These are phyloP conservation scores for Xanthostigma xanthostigma DNA, from an alignment of 2,888 invertebrate species.

Conservation along the genomic window DNA sequence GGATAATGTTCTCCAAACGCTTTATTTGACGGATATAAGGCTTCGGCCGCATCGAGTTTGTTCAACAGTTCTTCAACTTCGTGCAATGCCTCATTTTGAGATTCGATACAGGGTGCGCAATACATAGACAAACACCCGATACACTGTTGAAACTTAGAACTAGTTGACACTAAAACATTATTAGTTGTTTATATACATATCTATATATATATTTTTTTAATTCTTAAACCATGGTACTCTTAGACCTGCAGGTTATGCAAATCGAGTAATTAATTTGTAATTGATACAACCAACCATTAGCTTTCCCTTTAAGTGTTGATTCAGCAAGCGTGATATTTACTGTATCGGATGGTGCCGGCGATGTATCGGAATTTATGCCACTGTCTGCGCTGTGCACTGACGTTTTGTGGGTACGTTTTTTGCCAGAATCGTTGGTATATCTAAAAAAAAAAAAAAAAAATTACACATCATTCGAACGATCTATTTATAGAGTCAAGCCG, in stretches of 20 bases:
- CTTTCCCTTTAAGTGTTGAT: too few species aligned
- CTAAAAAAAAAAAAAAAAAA: slow-evolving; percentile 10
- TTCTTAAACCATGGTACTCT: not conserved
- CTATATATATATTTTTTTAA: not conserved
- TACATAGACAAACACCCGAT: slow-evolving; percentile 58
- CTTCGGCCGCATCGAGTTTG: slow-evolving; percentile 59
- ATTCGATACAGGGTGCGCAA: slow-evolving; percentile 52
- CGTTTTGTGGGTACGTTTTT: slow-evolving; percentile 11
- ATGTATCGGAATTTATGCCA: slow-evolving; percentile 6
- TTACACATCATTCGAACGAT: too few species aligned
- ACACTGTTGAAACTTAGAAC: slow-evolving; percentile 22
- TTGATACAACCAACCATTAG: too few species aligned
- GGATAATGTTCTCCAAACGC: slow-evolving; percentile 64
- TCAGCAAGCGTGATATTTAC: too few species aligned
- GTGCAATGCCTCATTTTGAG: slow-evolving; percentile 57
- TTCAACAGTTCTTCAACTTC: slow-evolving; percentile 59
- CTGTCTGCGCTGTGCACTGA: slow-evolving; percentile 15
- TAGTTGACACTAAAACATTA: slow-evolving; percentile 14
- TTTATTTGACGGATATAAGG: slow-evolving; percentile 70
- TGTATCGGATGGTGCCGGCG: too few species aligned
- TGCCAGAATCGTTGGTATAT: slow-evolving; percentile 12
- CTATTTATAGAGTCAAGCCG: too few species aligned
- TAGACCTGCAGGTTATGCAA: too few species aligned
- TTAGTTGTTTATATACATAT: slow-evolving; percentile 15
- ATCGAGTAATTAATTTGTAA: too few species aligned